Percentiles rank a stretch among this genome's conserved stretches.
These are phyloP conservation scores for Eretmochelys imbricata DNA, from an alignment of 2,113 vertebrate genomes.

Conservation along the genomic window DNA sequence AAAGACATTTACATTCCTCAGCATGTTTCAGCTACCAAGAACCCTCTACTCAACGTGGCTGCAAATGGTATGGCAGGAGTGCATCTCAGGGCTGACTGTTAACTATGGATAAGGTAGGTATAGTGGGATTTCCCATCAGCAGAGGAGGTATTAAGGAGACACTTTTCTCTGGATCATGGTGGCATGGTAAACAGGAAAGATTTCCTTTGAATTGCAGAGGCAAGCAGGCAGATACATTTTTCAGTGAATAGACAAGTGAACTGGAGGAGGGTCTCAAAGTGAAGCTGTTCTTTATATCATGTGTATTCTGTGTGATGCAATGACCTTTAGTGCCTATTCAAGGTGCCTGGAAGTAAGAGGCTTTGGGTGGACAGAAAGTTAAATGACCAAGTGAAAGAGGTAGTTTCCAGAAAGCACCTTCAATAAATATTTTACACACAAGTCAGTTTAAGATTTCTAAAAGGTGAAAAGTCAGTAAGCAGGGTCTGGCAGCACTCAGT, in stretches of 20 bases:
- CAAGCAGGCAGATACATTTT: neutral
- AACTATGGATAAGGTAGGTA: neutral
- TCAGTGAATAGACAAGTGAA: neutral
- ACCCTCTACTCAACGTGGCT: neutral
- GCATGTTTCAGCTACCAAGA: neutral
- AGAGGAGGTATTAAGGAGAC: neutral
- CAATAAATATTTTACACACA: neutral
- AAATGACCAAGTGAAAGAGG: neutral
- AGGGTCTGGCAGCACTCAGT: neutral
- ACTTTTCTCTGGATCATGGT: neutral
- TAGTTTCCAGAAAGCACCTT: neutral
- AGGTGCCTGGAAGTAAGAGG: neutral
- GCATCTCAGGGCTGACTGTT: neutral
- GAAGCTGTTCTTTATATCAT: neutral
- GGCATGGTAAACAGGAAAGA: neutral
- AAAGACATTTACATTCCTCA: neutral
- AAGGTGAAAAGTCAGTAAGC: neutral
- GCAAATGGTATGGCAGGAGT: neutral
- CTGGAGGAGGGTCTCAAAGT: neutral
- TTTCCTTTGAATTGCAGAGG: neutral
- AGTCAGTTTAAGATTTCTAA: neutral
- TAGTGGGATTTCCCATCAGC: neutral
- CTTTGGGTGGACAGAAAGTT: neutral
- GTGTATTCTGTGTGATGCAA: neutral
- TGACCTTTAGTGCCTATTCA: neutral